Conservation (phyloP, 2,888 invertebrate species). For the Trichopoda pennipes region DNA sequence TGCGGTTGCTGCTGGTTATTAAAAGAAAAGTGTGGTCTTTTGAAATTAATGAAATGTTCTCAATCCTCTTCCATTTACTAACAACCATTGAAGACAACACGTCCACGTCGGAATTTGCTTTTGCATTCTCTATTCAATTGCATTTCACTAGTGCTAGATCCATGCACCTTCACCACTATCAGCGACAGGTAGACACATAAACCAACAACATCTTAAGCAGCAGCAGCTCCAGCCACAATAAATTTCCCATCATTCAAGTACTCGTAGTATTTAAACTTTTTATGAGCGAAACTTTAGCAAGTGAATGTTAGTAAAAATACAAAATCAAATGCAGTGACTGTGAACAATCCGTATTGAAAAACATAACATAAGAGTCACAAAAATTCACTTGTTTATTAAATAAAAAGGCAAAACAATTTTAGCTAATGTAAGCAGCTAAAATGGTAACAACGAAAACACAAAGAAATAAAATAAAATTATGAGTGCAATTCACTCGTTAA, state of each 20-base stretch:
- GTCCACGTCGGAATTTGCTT: slow-evolving; percentile 57
- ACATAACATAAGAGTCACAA: slow-evolving; percentile 14
- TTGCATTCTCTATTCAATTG: slow-evolving; percentile 58
- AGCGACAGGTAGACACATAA: slow-evolving; percentile 61
- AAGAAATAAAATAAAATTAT: slow-evolving; percentile 61
- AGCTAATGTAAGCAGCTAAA: slow-evolving; percentile 46
- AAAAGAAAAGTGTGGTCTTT: slow-evolving; percentile 60
- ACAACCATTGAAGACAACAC: slow-evolving; percentile 57
- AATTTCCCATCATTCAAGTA: slow-evolving; percentile 19
- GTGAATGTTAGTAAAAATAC: slow-evolving; percentile 41
- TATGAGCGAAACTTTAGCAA: slow-evolving; percentile 32
- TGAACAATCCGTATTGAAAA: background rate
- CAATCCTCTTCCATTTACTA: slow-evolving; percentile 50
- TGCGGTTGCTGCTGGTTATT: slow-evolving; percentile 56
- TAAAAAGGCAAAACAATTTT: slow-evolving; percentile 30
- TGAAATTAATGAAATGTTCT: slow-evolving; percentile 63
- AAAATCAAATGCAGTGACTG: slow-evolving; percentile 40
- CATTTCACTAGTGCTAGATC: slow-evolving; percentile 57
- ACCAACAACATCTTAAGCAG: slow-evolving; percentile 27
- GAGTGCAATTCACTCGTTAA: slow-evolving; percentile 69
- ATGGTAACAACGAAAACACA: slow-evolving; percentile 3
- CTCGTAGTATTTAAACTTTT: background rate
- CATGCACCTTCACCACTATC: slow-evolving; percentile 65
- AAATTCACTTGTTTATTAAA: slow-evolving; percentile 62
- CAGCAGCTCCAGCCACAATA: slow-evolving; percentile 8